Conservation (phyloP, 2,888 invertebrate species). For the Pristionchus arcanus region DNA sequence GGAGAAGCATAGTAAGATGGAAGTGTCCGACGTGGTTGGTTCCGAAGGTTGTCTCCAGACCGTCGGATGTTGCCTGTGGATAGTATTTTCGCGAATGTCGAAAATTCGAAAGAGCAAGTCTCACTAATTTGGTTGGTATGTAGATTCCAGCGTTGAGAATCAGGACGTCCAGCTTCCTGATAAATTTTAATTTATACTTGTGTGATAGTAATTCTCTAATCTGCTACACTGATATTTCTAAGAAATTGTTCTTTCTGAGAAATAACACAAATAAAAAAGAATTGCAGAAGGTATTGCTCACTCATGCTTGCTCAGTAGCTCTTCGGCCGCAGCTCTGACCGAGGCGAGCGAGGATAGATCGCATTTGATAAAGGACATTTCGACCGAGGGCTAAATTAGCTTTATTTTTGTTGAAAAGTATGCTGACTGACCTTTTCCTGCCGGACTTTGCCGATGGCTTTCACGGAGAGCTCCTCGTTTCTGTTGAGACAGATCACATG, state of each 20-base stretch:
- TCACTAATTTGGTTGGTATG: not conserved
- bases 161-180: conserved; percentile 7
- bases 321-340: not conserved
- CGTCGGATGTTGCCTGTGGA: conserved; percentile 80
- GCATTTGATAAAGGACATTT: conserved; percentile 33
- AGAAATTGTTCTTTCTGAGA: no score
- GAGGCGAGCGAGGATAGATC: conserved; percentile 33
- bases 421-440: not conserved
- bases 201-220: no score
- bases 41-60: conserved; percentile 81
- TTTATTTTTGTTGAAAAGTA: not conserved
- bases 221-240: no score
- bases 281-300: not conserved
- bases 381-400: not conserved
- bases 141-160: conserved; percentile 48
- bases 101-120: no score
- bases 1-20: conserved; percentile 84
- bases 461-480: conserved; percentile 10
- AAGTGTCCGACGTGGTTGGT: conserved; percentile 90
- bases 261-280: no score
- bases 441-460: not conserved
- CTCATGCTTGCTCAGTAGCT: not conserved
- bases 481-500: conserved; percentile 41
- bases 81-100: no score
- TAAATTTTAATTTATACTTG: not conserved